Evolutionary conservation across 2,888 invertebrate species (phyloP).

Genomic region (Malacosoma neustria): DNA sequence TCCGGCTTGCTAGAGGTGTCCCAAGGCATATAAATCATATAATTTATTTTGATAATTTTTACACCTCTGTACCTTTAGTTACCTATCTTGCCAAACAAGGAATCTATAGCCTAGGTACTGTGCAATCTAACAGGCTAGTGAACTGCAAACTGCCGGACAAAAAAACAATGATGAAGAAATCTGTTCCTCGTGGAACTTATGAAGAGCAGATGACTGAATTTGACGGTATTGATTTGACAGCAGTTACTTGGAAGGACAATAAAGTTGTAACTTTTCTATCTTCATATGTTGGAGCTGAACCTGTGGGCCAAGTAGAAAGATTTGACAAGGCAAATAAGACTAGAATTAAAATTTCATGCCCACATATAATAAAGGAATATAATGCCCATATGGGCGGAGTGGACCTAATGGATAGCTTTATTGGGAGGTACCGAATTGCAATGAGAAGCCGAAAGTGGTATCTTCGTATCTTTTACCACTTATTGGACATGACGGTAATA

Average conservation of each 20-base stretch:
- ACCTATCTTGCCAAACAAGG: constrained; percentile 22
- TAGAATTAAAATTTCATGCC: no score
- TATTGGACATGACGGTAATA: no score
- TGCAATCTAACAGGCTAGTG: constrained; percentile 12
- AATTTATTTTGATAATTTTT: constrained; percentile 23
- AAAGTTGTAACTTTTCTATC: constrained; percentile 25
- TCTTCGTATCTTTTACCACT: no score
- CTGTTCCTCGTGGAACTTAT: constrained; percentile 4
- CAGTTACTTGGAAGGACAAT: constrained; percentile 27
- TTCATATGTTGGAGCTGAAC: constrained; percentile 23
- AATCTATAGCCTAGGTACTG: constrained; percentile 20
- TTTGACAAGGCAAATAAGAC: no score
- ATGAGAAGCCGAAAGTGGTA: no score
- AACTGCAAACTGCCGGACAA: constrained; percentile 25
- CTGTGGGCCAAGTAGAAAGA: no score
- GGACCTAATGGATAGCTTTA: no score
- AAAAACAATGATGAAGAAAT: constrained; percentile 22
- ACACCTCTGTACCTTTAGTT: constrained; percentile 22
- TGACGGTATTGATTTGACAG: constrained; percentile 25
- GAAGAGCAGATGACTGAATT: constrained; percentile 7
- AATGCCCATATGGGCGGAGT: no score
- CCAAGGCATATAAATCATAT: constrained; percentile 25
- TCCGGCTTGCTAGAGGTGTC: constrained; percentile 20
- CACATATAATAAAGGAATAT: no score
- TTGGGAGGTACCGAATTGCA: no score